These are phyloP conservation scores for Folsomia candida DNA, from an alignment of 2,888 invertebrate species.

Conservation along the genomic window DNA sequence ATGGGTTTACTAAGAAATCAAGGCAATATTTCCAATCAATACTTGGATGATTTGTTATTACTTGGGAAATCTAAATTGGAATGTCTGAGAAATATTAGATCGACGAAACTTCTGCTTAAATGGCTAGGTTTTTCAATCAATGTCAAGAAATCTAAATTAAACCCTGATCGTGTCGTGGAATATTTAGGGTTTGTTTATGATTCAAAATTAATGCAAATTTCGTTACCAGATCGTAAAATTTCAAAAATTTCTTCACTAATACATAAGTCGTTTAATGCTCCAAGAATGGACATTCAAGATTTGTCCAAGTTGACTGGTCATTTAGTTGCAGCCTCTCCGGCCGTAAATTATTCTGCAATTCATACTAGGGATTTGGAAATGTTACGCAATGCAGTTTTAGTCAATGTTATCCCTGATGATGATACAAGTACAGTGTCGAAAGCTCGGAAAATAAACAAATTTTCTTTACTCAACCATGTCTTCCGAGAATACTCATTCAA, in stretches of 20 bases:
- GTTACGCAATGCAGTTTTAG: conserved; percentile 11
- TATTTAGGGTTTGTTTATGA: conserved; percentile 19
- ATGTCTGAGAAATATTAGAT: not conserved
- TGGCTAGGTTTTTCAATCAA: conserved; percentile 14
- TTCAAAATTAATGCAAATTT: not conserved
- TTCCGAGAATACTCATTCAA: too few relatives aligned
- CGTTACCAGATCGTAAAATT: not conserved
- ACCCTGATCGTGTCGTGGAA: not conserved
- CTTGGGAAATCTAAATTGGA: not conserved
- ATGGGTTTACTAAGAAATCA: not conserved
- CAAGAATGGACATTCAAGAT: not conserved
- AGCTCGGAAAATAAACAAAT: too few relatives aligned
- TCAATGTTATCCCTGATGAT: too few relatives aligned
- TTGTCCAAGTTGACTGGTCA: conserved; percentile 8
- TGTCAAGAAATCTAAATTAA: not conserved
- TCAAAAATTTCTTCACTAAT: not conserved
- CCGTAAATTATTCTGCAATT: conserved; percentile 13
- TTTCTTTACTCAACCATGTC: too few relatives aligned
- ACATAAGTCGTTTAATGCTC: not conserved
- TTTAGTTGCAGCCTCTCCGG: conserved; percentile 24
- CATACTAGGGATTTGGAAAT: conserved; percentile 14
- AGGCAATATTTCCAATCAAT: not conserved
- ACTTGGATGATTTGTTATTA: conserved; percentile 15
- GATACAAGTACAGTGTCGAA: too few relatives aligned
- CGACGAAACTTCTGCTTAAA: not conserved